A percentile compares a stretch with the other conserved stretches of the same genome.
Conservation (phyloP, 1,140 invertebrate genomes). For the Pseudoatta argentina region DNA sequence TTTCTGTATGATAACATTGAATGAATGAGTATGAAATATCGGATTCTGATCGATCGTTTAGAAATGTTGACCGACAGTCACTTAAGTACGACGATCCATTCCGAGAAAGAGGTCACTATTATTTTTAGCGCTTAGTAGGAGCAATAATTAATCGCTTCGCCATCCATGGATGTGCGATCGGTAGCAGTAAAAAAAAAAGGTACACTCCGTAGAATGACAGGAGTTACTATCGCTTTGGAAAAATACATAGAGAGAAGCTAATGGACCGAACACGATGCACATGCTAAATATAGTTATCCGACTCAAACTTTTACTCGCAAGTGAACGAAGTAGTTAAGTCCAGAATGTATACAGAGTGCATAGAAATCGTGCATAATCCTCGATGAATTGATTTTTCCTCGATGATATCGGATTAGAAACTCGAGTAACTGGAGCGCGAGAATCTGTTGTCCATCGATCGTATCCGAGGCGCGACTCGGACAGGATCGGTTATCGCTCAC, state of each 20-base stretch:
- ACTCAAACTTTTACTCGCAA: constrained; percentile 6
- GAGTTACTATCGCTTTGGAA: constrained; percentile 13
- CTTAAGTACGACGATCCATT: constrained; percentile 16
- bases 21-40: background rate
- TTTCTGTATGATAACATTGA: background rate
- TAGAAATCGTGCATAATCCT: constrained; percentile 23
- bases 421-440: constrained; percentile 22
- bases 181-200: constrained; percentile 10
- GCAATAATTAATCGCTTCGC: constrained; percentile 68
- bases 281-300: constrained; percentile 26
- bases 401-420: constrained; percentile 16
- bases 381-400: constrained; percentile 8
- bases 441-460: constrained; percentile 8
- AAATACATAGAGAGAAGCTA: constrained; percentile 5
- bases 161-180: constrained; percentile 35
- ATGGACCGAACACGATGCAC: background rate
- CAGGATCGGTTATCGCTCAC: background rate
- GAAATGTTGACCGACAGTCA: constrained; percentile 12
- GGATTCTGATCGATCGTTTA: constrained; percentile 58
- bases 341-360: background rate
- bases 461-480: background rate
- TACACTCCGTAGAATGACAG: background rate
- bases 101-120: constrained; percentile 67
- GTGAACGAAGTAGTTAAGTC: background rate
- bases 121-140: constrained; percentile 68